Conservation (phyloP, 2,888 invertebrate genomes). For the Steromphala cineraria region DNA sequence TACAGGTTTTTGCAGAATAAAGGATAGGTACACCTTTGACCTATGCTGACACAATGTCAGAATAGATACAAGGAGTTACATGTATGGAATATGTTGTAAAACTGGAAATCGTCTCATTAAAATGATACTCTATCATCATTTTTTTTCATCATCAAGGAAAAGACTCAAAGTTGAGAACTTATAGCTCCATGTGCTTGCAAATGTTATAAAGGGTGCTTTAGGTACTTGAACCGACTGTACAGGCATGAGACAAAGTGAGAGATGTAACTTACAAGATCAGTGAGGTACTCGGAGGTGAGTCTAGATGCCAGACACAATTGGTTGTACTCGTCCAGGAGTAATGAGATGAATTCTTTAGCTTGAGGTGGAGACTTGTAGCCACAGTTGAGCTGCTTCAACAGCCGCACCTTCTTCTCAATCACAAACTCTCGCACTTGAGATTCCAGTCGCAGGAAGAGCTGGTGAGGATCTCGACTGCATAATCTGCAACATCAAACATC, state of each 20-base stretch:
- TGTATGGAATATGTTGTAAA: too few species aligned
- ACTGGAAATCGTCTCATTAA: too few species aligned
- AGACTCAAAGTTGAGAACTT: neutral
- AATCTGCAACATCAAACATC: conserved; percentile 60
- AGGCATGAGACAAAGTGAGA: neutral
- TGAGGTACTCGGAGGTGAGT: conserved; percentile 79
- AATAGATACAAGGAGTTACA: too few species aligned
- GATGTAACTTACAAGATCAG: conserved; percentile 76
- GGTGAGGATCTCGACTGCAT: conserved; percentile 79
- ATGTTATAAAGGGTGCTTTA: neutral
- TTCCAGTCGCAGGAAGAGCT: conserved; percentile 81
- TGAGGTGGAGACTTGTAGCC: conserved; percentile 78
- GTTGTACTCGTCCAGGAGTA: conserved; percentile 81
- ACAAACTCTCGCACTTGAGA: conserved; percentile 82
- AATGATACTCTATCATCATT: too few species aligned
- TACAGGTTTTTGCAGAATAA: too few species aligned
- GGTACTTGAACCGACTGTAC: neutral
- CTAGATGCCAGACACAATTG: conserved; percentile 81
- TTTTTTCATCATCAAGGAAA: neutral
- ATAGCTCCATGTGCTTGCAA: too few species aligned
- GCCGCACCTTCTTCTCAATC: conserved; percentile 80
- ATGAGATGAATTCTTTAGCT: conserved; percentile 79
- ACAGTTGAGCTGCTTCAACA: conserved; percentile 77
- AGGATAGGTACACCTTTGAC: too few species aligned
- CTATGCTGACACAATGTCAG: too few species aligned